A percentile compares a stretch with the other conserved stretches of the same genome.
phyloP scores from a whole-genome alignment of 2,888 invertebrate genomes.

The Pemphredon lugubris region DNA sequence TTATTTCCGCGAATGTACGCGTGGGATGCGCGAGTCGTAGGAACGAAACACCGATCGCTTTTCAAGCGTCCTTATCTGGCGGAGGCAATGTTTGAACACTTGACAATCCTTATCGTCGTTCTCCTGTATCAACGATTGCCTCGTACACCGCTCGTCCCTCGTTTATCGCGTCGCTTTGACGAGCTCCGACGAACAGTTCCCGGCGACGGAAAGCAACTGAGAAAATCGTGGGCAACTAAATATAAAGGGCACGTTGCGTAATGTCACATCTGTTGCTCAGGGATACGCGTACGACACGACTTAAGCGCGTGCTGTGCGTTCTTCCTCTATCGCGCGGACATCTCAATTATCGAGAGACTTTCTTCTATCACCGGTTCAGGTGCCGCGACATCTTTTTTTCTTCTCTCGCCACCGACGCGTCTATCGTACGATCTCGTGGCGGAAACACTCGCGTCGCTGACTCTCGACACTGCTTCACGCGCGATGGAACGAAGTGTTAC shows the following conservation, averaged over 20 bases:
- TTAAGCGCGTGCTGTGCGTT: too few species aligned
- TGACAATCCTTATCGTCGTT: constrained; percentile 3
- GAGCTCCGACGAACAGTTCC: neutral
- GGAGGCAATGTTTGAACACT: constrained; percentile 25
- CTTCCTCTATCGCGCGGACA: neutral
- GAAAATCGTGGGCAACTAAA: constrained; percentile 64
- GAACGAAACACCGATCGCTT: constrained; percentile 9
- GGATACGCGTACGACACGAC: too few species aligned
- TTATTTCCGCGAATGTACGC: neutral
- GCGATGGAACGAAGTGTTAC: neutral
- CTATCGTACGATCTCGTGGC: too few species aligned
- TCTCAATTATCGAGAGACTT: neutral
- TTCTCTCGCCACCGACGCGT: neutral
- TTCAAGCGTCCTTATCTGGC: constrained; percentile 3
- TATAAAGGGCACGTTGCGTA: constrained; percentile 51
- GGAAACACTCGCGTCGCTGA: constrained; percentile 17
- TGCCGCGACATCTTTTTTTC: too few species aligned
- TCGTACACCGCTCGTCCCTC: too few species aligned
- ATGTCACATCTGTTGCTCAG: constrained; percentile 68
- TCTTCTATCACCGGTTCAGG: too few species aligned
- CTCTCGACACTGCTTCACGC: constrained; percentile 17
- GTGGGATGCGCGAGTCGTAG: neutral
- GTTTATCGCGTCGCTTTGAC: constrained; percentile 51
- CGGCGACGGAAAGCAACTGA: constrained; percentile 34
- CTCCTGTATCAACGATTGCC: too few species aligned